Conservation (phyloP, 2,113 vertebrate species). For the Elephas maximus region DNA sequence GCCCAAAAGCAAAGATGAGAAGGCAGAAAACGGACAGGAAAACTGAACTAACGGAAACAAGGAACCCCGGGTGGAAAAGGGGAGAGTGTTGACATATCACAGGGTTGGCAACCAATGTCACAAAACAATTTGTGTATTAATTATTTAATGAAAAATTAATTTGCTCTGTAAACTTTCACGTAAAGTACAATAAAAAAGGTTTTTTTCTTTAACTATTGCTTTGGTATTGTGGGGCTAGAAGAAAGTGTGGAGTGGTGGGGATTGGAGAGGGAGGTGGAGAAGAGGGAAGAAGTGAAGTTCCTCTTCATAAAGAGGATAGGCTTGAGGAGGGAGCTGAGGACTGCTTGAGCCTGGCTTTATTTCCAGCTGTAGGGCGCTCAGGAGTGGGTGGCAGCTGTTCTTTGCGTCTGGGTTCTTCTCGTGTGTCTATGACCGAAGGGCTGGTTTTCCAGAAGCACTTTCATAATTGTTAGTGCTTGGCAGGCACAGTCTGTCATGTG, state of each 20-base stretch:
- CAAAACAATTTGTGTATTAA: too few species aligned
- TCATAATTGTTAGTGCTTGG: constrained; percentile 1
- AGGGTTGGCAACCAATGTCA: too few species aligned
- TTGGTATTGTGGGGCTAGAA: background rate
- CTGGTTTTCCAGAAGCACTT: constrained; percentile 1
- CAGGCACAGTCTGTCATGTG: background rate
- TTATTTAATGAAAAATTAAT: too few species aligned
- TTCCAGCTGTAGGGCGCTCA: background rate
- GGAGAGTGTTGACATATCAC: too few species aligned
- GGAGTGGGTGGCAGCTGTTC: background rate
- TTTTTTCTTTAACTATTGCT: constrained; percentile 9
- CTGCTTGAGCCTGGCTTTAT: background rate
- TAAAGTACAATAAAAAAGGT: too few species aligned
- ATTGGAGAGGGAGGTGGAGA: background rate
- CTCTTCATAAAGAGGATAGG: background rate
- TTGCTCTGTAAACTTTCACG: too few species aligned
- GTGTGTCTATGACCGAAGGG: too few species aligned
- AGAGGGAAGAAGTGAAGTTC: background rate
- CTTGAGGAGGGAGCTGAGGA: background rate
- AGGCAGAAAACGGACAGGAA: too few species aligned
- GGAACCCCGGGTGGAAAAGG: too few species aligned
- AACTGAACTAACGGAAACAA: too few species aligned
- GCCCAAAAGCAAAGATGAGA: too few species aligned
- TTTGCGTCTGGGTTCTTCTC: background rate
- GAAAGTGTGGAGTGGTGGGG: background rate